Evolutionary conservation across 2,797 vertebrate species (phyloP).

Genomic region (Argentina silus): DNA sequence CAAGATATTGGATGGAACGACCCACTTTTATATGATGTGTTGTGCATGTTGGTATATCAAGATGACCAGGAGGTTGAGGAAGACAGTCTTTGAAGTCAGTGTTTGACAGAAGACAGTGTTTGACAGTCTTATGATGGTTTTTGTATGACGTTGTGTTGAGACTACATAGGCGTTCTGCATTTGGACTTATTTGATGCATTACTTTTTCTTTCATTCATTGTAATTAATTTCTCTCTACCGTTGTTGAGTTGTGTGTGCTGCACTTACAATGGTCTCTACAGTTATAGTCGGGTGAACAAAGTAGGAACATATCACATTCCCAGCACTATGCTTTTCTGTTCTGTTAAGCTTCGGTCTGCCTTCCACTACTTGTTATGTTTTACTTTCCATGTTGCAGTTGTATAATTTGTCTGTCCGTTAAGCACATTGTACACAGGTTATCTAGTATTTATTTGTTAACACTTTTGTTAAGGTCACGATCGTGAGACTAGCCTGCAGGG

Average conservation of each 20-base stretch:
- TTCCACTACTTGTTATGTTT: background rate
- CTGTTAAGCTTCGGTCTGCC: background rate
- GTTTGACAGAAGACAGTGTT: too few species aligned
- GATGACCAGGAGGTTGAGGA: background rate
- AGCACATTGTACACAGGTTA: background rate
- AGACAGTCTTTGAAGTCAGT: background rate
- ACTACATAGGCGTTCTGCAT: background rate
- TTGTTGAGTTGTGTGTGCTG: constrained; percentile 3
- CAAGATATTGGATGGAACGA: constrained; percentile 5
- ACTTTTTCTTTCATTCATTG: background rate
- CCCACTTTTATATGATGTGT: background rate
- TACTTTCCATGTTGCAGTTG: background rate
- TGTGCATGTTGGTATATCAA: background rate
- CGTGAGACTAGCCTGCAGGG: background rate
- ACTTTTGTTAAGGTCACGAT: background rate
- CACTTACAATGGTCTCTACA: background rate
- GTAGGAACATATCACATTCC: background rate
- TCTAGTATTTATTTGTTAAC: too few species aligned
- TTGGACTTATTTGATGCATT: background rate
- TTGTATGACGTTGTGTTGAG: background rate
- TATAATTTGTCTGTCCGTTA: background rate
- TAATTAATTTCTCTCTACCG: background rate
- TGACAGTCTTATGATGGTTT: background rate
- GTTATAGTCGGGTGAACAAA: too few species aligned
- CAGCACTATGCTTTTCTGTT: background rate